Evolutionary conservation across 2,888 invertebrate species (phyloP).

Genomic region (Stegophylla sp.): DNA sequence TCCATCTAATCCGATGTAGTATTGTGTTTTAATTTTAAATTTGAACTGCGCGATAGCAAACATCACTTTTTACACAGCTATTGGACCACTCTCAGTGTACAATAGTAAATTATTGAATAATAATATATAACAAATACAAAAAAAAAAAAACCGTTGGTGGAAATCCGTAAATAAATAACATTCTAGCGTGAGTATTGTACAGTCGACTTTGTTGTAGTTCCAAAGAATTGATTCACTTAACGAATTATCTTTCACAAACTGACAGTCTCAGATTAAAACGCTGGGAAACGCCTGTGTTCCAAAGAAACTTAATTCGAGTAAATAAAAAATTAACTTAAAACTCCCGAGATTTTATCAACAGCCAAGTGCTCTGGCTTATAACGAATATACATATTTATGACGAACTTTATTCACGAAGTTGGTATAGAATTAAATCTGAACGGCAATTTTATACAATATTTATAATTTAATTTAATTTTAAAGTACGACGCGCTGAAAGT

Average conservation of each 20-base stretch:
- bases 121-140: no score
- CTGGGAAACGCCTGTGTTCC: neutral
- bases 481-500: no score
- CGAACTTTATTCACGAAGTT: neutral
- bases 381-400: conserved; percentile 39
- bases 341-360: conserved; percentile 25
- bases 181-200: no score
- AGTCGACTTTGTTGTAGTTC: neutral
- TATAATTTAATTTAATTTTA: neutral
- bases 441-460: neutral
- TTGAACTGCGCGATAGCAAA: no score
- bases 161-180: neutral
- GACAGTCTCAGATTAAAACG: conserved; percentile 3
- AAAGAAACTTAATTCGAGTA: conserved; percentile 18
- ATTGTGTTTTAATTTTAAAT: no score
- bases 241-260: neutral
- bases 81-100: no score
- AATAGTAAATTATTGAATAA: no score
- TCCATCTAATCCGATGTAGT: no score
- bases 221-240: neutral
- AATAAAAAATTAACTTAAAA: conserved; percentile 26
- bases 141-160: no score
- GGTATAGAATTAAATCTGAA: conserved; percentile 9
- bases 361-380: neutral
- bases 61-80: no score